Evolutionary conservation across 2,113 vertebrate species (phyloP).

Genomic region (Bombycilla garrulus): DNA sequence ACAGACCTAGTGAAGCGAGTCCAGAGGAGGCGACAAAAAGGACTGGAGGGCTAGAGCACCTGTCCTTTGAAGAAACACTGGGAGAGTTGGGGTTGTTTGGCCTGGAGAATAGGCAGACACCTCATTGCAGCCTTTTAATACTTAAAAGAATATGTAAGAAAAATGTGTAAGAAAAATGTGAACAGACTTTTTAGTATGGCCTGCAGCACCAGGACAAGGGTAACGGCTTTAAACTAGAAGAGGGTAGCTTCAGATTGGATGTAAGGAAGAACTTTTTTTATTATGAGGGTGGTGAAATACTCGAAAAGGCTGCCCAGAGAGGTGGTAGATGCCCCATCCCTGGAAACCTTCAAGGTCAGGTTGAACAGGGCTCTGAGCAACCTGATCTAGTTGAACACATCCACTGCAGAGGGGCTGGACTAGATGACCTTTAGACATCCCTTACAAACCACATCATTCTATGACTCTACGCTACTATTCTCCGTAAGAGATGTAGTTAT

Average conservation of each 20-base stretch:
- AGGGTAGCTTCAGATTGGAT: neutral
- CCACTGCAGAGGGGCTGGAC: neutral
- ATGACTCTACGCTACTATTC: neutral
- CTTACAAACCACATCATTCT: neutral
- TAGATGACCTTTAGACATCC: neutral
- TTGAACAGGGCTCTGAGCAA: neutral
- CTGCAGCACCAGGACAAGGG: rapidly evolving
- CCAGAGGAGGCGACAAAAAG: neutral
- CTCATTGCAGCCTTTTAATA: rapidly evolving
- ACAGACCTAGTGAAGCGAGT: rapidly evolving
- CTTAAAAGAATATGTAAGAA: neutral
- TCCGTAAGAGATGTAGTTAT: neutral
- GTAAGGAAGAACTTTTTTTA: neutral
- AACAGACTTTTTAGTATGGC: neutral
- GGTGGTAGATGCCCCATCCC: neutral
- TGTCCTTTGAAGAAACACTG: neutral
- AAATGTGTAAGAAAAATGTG: neutral
- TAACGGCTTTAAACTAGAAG: neutral
- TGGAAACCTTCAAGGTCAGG: neutral
- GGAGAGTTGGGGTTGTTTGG: neutral
- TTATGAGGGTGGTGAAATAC: neutral
- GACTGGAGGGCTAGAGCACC: neutral
- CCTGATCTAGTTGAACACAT: neutral
- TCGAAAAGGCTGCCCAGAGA: neutral
- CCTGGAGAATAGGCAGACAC: neutral